phyloP scores from a whole-genome alignment of 2,113 vertebrate genomes.

The Guaruba guarouba region DNA sequence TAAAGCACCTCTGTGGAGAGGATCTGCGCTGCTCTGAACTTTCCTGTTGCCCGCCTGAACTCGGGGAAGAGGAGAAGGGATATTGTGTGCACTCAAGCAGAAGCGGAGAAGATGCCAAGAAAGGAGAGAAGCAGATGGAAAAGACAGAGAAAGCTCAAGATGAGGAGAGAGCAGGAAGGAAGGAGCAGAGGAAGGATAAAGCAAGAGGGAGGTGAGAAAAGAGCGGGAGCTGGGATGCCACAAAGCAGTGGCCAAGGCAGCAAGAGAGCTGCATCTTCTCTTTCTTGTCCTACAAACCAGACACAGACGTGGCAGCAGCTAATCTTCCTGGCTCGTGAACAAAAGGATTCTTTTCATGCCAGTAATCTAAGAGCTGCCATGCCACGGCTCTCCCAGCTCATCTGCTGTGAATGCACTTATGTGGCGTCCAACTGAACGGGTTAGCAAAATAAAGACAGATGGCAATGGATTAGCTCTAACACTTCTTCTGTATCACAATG shows the following conservation, averaged over 20 bases:
- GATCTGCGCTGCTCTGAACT: constrained; percentile 38
- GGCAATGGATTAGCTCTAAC: constrained; percentile 65
- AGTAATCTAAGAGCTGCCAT: constrained; percentile 67
- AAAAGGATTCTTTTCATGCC: constrained; percentile 69
- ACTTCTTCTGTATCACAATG: constrained; percentile 65
- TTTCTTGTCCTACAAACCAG: constrained; percentile 64
- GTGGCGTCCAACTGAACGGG: constrained; percentile 59
- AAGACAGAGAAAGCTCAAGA: constrained; percentile 61
- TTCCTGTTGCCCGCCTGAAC: constrained; percentile 36
- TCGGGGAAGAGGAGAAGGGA: constrained; percentile 48
- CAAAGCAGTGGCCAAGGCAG: constrained; percentile 62
- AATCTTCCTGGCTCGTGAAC: constrained; percentile 63
- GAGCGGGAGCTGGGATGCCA: constrained; percentile 56
- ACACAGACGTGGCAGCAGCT: constrained; percentile 59
- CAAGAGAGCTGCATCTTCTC: constrained; percentile 57
- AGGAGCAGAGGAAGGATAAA: constrained; percentile 60
- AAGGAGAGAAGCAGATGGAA: constrained; percentile 65
- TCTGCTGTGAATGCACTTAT: constrained; percentile 64
- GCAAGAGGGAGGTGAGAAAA: constrained; percentile 61
- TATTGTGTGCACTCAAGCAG: constrained; percentile 60
- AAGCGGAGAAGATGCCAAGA: constrained; percentile 44
- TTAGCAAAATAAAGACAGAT: constrained; percentile 71
- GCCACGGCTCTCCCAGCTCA: constrained; percentile 57
- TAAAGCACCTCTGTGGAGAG: constrained; percentile 60
- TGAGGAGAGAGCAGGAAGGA: constrained; percentile 63